Evolutionary conservation across 2,113 vertebrate species (phyloP).

Genomic region (Marcusenius ussheri): DNA sequence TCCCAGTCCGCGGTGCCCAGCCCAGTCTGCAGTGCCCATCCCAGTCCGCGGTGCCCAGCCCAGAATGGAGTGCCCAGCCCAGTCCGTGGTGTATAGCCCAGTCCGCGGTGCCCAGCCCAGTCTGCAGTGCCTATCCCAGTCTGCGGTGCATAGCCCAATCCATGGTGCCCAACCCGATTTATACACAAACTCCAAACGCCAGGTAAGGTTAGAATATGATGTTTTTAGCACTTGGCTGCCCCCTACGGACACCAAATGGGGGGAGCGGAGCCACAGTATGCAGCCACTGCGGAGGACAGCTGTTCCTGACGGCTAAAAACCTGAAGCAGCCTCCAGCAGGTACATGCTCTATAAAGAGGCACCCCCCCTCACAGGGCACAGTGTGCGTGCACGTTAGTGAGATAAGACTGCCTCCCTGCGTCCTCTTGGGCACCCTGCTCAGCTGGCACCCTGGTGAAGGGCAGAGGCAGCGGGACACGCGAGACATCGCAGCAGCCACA

Average conservation of each 20-base stretch:
- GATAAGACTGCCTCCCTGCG: background rate
- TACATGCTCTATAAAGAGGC: background rate
- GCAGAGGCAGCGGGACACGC: background rate
- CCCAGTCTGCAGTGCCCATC: no score
- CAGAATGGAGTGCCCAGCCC: no score
- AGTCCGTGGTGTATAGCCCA: background rate
- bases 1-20: no score
- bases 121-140: no score
- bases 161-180: background rate
- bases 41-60: background rate
- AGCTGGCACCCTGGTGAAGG: background rate
- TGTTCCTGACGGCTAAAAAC: background rate
- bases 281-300: background rate
- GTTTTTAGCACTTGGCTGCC: background rate
- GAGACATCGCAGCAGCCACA: background rate
- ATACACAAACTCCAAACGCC: background rate
- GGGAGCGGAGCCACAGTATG: background rate
- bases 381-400: background rate
- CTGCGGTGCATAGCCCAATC: no score
- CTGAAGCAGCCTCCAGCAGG: background rate
- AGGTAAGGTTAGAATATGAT: background rate
- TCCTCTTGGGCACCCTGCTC: background rate
- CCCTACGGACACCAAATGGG: background rate
- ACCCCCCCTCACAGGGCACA: background rate
- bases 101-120: no score